Base-by-base conservation (phyloP, 64 coral and sea anemone genomes). In the Platygyra sinensis region DNA sequence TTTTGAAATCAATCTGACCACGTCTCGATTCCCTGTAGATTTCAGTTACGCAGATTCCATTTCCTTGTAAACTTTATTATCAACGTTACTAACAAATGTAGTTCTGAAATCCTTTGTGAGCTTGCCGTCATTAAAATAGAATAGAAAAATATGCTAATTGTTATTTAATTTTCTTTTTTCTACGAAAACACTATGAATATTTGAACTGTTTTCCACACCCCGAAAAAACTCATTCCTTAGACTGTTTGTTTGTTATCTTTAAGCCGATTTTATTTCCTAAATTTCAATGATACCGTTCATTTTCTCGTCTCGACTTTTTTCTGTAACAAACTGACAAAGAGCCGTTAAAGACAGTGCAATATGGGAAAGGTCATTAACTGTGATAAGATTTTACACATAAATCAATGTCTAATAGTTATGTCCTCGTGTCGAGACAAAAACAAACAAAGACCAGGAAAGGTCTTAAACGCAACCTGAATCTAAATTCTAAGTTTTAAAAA, bases 111-210 rank as follows among this genome's bases (percentile, higher is more conserved):
- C 55, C 49, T 79, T 11, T 15, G 46, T 57, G 24, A 28, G n/a
- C 46, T n/a, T 57, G 12, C 14, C 8, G 55, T n/a, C 49, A 52
- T 79, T 55, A 79, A 79, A 55, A 79, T 55, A 7, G 49, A 57
- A 57, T 22, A 50, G 55, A 20, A 28, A 55, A 79, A 55, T 79
- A 27, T 30, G 38, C 22, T 54, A 79, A 79, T 54, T 25, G 24
- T 79, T 79, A 29, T 79, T 50, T 55, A 55, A 79, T 79, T 15
- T 30, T 10, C 22, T n/a, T 28, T 11, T 15, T 22, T 25, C 76
- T 30, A 25, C 46, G 15, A 59, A 69, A 57, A 79, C 76, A 79
- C 28, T n/a, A 79, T 79, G 46, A 79, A 79, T 79, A 79, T 79
- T 79, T 79, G 13, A 79, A 51, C 2, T 55, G 74, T 77, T 77